phyloP scores from a whole-genome alignment of 2,113 vertebrate species.

The Ceratotherium simum region DNA sequence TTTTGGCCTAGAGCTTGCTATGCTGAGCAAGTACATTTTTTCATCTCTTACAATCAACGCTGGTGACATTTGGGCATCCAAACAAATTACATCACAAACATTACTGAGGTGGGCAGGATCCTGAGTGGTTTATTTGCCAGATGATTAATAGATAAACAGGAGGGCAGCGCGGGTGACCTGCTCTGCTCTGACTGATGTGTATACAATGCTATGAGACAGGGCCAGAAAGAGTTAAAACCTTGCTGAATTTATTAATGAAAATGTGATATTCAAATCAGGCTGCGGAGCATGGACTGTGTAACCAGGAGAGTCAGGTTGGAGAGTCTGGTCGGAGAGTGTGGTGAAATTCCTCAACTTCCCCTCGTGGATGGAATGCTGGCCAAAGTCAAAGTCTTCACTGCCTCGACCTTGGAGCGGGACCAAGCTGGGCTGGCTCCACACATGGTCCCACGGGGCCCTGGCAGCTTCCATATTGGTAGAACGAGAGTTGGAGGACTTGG shows the following conservation, averaged over 20 bases:
- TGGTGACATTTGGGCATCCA: conserved; percentile 90
- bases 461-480: background rate
- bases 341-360: background rate
- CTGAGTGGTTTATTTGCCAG: conserved; percentile 89
- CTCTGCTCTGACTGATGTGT: conserved; percentile 83
- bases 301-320: background rate
- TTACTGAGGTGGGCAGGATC: conserved; percentile 88
- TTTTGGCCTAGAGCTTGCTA: conserved; percentile 91
- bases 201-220: conserved; percentile 81
- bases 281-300: background rate
- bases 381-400: background rate
- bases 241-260: conserved; percentile 63
- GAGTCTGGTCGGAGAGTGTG: background rate
- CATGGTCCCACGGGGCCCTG: accelerated
- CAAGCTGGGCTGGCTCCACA: accelerated
- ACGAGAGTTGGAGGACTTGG: background rate
- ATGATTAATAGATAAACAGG: conserved; percentile 87
- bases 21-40: conserved; percentile 91
- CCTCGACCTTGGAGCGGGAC: accelerated
- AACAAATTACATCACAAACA: conserved; percentile 90
- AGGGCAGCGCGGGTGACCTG: conserved; percentile 80
- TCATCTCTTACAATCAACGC: conserved; percentile 89
- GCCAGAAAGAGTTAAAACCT: conserved; percentile 85
- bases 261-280: conserved; percentile 4
- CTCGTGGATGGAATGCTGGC: background rate